Evolutionary conservation across 2,888 invertebrate species (phyloP), one percentile per base, ranked within the genome.

Genomic region (Spicauda simplicius): DNA sequence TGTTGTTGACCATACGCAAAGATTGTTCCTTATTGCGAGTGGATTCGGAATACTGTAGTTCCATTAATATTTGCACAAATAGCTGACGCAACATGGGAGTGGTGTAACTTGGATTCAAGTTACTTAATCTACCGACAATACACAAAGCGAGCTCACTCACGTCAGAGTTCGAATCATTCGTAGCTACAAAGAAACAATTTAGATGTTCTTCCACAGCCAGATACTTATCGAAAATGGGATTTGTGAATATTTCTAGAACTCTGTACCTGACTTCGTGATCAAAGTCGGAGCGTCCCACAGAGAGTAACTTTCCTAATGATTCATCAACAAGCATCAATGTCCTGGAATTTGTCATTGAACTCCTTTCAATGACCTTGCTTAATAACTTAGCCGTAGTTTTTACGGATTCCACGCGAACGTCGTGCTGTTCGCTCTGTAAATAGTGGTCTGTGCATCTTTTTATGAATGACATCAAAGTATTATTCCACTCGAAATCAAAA

Each of bases 71-170:
- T 94, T 99, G 96, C 16, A 99, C 97, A 68, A 99, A 95, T 14
- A 97, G 96, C 84, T 98, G 98, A 37, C 99, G 94, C 37, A 99
- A 93, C 41, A 97, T 97, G 0, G 99, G 99, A 95, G 99, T 98
- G 2, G 99, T 98, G 82, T 99, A 99, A 0, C 99, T 99, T 0
- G 99, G 99, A 93, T 99, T 99, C 87, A 98, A 96, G 60, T 96
- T 96, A 77, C 98, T 98, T 69, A 99, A 90, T 71, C 99, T 93
- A 0, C 99, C 99, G 59, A 99, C 97, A 0, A 97, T 97, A 74
- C 98, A 97, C 61, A 99, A 95, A 0, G 99, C 98, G 54, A 98
- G 92, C 87, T 99, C 99, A 48, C 99, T 95, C 58, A 99, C 98
- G 85, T 99, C 98, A 82, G 97, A 97, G 71, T 97, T 97, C 82